Evolutionary conservation across 2,888 invertebrate genomes (phyloP).

Genomic region (Scaptomyza tumidula): DNA sequence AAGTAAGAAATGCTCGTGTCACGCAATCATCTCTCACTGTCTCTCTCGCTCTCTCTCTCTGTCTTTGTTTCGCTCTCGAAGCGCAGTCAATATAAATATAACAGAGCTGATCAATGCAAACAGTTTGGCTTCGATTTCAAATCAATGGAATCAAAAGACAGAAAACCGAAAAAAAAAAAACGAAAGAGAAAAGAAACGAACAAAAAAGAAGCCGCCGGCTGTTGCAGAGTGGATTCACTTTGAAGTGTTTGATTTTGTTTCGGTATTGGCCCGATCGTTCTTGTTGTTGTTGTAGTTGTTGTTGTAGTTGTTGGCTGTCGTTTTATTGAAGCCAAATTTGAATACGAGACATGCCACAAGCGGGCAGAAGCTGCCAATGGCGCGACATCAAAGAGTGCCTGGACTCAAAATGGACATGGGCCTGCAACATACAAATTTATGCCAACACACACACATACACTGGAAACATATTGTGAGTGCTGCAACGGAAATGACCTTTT

Average conservation of each 20-base stretch:
- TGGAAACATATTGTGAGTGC: slow-evolving; percentile 32
- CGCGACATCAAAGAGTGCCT: slow-evolving; percentile 80
- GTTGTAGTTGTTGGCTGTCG: slow-evolving; percentile 72
- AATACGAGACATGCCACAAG: slow-evolving; percentile 72
- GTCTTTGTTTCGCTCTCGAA: background rate
- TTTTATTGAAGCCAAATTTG: slow-evolving; percentile 80
- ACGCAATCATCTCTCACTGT: slow-evolving; percentile 23
- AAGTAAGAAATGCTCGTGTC: slow-evolving; percentile 35
- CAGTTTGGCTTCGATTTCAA: slow-evolving; percentile 60
- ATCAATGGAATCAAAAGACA: slow-evolving; percentile 35
- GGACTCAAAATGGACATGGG: slow-evolving; percentile 78
- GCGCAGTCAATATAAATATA: slow-evolving; percentile 65
- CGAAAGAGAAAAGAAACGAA: slow-evolving; percentile 15
- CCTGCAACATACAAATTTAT: slow-evolving; percentile 75
- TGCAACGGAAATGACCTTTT: slow-evolving; percentile 77
- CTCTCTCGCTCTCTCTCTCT: background rate
- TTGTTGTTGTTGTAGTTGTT: slow-evolving; percentile 41
- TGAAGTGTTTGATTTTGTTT: slow-evolving; percentile 75
- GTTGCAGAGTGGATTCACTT: slow-evolving; percentile 60
- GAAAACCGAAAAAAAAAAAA: slow-evolving; percentile 4
- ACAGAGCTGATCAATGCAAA: slow-evolving; percentile 67
- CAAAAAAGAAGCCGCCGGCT: slow-evolving; percentile 69
- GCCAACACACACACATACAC: slow-evolving; percentile 44
- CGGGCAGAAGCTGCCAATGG: slow-evolving; percentile 62
- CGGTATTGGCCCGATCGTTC: slow-evolving; percentile 65